Base-by-base conservation (phyloP, 2,888 invertebrate species). In the Antheraea assamensis region DNA sequence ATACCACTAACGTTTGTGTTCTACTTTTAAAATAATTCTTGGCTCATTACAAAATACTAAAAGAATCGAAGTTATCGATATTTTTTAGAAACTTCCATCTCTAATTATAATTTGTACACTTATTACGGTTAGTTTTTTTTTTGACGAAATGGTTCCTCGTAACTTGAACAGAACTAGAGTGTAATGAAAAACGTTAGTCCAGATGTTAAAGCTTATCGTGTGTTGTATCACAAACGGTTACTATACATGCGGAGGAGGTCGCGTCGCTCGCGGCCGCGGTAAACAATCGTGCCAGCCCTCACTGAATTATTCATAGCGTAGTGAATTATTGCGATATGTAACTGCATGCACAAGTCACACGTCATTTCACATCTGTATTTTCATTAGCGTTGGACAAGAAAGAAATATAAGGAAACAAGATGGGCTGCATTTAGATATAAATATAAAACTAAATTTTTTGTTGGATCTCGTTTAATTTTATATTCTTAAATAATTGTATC, bases 241-340 rank as follows among this genome's bases (percentile, higher is more conserved):
- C 35, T 68, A n/a, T 68, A 35, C 35, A 68, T 68, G 68, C 68
- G 3, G 35, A 21, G 13, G 17, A 5, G 30, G 61, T 68, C 24
- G 35, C n/a, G 68, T 68, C 68, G 68, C 24, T 31, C 30, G 19
- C 58, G 64, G 64, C 3, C 64, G 17, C 58, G 61, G 61, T 30
- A 64, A 68, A 68, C 35, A 68, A 35, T 35, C 35, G 21, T n/a
- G 68, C 24, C n/a, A 5, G n/a, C 68, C 35, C 68, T 21, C 68
- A 68, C 35, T 68, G 35, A 68, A 68, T 68, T 68, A 68, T 68
- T 68, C 68, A 68, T 35, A 10, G n/a, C 68, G 19, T 19, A 68
- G 21, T 68, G 68, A 31, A 35, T 68, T n/a, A 68, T 27, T 35
- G 68, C 68, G 68, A 64, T 64, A 64, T 68, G 68, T 68, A 68